Conservation (phyloP, 2,888 invertebrate species). For the Eupithecia abbreviata region DNA sequence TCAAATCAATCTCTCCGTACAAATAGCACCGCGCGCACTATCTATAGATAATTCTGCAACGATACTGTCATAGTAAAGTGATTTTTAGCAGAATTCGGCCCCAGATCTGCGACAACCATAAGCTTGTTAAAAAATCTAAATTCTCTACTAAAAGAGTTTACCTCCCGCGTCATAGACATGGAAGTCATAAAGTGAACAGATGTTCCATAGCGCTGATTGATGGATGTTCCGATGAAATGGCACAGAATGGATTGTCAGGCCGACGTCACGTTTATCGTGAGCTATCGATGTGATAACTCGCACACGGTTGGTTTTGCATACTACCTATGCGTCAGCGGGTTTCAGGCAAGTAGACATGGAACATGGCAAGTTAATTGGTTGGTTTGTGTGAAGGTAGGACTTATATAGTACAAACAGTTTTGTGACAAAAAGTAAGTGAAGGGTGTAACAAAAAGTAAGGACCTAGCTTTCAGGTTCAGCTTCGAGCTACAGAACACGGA, state of each 20-base stretch:
- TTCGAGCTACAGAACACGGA: too few relatives aligned
- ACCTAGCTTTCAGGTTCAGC: too few relatives aligned
- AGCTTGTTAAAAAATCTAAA: background rate
- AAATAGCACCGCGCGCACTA: too few relatives aligned
- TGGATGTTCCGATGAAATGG: slow-evolving; percentile 27
- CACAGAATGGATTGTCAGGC: slow-evolving; percentile 27
- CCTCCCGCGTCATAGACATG: slow-evolving; percentile 11
- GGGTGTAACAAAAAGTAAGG: too few relatives aligned
- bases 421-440: too few relatives aligned
- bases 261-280: slow-evolving; percentile 30
- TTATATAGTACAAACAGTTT: too few relatives aligned
- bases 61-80: too few relatives aligned
- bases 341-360: background rate
- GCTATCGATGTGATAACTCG: slow-evolving; percentile 31
- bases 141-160: background rate
- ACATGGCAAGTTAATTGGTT: background rate
- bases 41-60: too few relatives aligned
- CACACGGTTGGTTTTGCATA: background rate
- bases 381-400: background rate
- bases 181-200: slow-evolving; percentile 32
- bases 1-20: too few relatives aligned
- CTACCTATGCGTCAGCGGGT: background rate
- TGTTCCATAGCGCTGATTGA: slow-evolving; percentile 34
- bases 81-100: too few relatives aligned
- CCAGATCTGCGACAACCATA: background rate